Evolutionary conservation across 2,797 vertebrate genomes (phyloP), one percentile per base, ranked within the genome.

Genomic region (Acanthurus leucopareius): DNA sequence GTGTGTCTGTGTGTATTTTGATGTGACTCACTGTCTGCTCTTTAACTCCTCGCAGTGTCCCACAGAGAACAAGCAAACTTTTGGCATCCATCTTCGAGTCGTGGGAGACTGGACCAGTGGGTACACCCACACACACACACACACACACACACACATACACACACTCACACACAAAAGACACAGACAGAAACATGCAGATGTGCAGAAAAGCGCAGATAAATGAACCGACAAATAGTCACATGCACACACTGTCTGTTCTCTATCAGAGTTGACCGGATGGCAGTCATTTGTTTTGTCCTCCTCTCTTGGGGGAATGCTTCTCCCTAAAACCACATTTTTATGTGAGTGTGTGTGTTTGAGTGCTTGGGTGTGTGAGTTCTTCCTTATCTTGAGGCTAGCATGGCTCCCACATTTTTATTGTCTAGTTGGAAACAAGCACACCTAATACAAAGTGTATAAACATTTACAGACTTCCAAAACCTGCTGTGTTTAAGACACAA

Each of bases 41-140:
- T 94, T 75, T 88, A 91, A 95, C 93, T 95, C 94, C 91, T 95
- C 89, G 84, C 93, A 99, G 98, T 98, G 97, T 91, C 98, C 98
- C 82, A 97, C 97, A 83, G 94, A 96, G 93, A 97, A 95, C 82
- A 97, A 96, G 93, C 93, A 95, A 91, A 97, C 96, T 56, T 99
- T 99, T 95, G 97, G 97, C 42, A 94, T 99, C 83, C 98, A 99
- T 92, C 93, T 99, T 82, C 95, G 98, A 91, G 94, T 98, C 66
- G 95, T 98, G 83, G 98, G 98, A 95, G 98, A 99, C 93, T 99
- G 98, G 98, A 99, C 98, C 92, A 96, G 98, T 99, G 95, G 87
- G 97, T 84, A 48, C 60, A 45, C 22, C 59, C 71, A 38, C 16
- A 54, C 51, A 51, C 32, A 47, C 69, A 35, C 40, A 63, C 54